Base-by-base conservation (phyloP, 2,888 invertebrate genomes). In the Acanthoscelides obtectus region DNA sequence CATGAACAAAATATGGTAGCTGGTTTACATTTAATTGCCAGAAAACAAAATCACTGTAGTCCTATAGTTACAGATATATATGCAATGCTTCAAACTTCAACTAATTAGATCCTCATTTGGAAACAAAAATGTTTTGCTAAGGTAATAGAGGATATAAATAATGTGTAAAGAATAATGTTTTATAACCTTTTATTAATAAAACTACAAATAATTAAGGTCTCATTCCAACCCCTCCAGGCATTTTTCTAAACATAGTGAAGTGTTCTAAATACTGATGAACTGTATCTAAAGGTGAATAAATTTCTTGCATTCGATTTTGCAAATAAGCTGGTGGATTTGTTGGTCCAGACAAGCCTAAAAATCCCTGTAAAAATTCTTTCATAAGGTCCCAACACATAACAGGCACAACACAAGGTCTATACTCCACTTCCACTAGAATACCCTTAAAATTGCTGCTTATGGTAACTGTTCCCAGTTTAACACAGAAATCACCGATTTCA, bases 381-480 rank as follows among this genome's bases (percentile, higher is more conserved):
- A 98, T 90, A 72, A 98, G 88, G 75, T 95, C 94, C 96, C 97
- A 98, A 74, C 97, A 97, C 77, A 93, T 93, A 22, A 91, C 91
- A 0, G 96, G 93, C 77, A 97, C 92, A 0, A 94, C 90, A 84
- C 97, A 97, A 0, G 98, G 96, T 67, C 93, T 89, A 83, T 98
- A 98, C 85, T 98, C 98, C 20, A 96, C 93, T 90, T 98, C 98
- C 67, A 98, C 92, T 3, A 98, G 88, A 70, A 98, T 91, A 6
- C 98, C 98, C 86, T 97, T 97, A 83, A 97, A 97, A 81, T 92
- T 95, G 81, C 95, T 94, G 84, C 94, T 95, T 89, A 97, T 94
- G 0, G 95, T 94, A 0, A 98, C 97, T 20, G 94, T 94, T 0
- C 98, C 98, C 0, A 98, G 88, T 85, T 98, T 98, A 2, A 98